phyloP scores from a whole-genome alignment of 2,888 invertebrate species.

The Pediacus dermestoides region DNA sequence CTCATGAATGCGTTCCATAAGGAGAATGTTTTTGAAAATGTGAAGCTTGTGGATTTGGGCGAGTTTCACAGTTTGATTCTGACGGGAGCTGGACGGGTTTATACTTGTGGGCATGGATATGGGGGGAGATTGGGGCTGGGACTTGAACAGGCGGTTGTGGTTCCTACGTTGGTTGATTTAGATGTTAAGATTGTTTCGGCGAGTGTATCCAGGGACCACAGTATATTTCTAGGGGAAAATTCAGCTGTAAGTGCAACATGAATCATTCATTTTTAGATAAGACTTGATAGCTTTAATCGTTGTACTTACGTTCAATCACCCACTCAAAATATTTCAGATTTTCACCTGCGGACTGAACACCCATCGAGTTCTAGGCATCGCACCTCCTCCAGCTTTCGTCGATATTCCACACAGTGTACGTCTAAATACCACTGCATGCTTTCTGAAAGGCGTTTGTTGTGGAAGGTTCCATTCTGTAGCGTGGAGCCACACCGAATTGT shows the following conservation, averaged over 20 bases:
- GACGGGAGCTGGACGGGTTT: conserved; percentile 34
- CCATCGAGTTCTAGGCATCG: conserved; percentile 61
- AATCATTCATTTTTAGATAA: conserved; percentile 36
- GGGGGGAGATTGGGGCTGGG: conserved; percentile 73
- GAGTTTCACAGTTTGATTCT: conserved; percentile 76
- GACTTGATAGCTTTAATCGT: conserved; percentile 18
- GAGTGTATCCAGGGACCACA: conserved; percentile 65
- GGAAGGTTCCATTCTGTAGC: conserved; percentile 70
- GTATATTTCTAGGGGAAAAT: conserved; percentile 61
- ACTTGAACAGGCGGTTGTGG: conserved; percentile 56
- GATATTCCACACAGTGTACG: conserved; percentile 39
- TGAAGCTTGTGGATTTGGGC: conserved; percentile 63
- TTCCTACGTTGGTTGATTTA: conserved; percentile 51
- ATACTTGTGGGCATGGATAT: conserved; percentile 71
- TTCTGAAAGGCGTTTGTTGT: conserved; percentile 58
- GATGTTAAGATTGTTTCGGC: conserved; percentile 45
- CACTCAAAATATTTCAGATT: conserved; percentile 52
- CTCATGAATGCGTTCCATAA: conserved; percentile 65
- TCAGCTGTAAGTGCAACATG: conserved; percentile 57
- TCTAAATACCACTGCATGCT: conserved; percentile 43
- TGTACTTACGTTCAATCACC: too few species aligned
- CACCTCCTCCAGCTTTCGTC: conserved; percentile 46
- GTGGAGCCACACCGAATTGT: conserved; percentile 60
- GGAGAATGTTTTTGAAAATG: conserved; percentile 39
- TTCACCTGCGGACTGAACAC: conserved; percentile 64